Percentiles rank a stretch among this genome's conserved stretches.
phyloP scores from a whole-genome alignment of 2,888 invertebrate species.

The Epsilonema sp. region DNA sequence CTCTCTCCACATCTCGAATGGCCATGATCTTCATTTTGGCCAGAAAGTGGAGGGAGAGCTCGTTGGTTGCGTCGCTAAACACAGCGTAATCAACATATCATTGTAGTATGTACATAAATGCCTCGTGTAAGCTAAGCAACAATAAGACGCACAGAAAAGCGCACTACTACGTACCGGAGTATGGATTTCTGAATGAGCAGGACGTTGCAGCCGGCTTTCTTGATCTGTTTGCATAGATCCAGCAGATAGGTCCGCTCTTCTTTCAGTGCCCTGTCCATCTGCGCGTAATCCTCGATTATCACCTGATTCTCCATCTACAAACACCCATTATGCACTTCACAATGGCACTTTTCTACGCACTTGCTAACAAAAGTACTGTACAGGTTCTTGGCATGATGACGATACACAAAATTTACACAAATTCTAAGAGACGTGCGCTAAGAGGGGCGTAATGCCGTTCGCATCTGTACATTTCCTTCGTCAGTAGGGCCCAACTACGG shows the following conservation, averaged over 20 bases:
- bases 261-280: slow-evolving; percentile 92
- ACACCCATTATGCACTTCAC: slow-evolving; percentile 3
- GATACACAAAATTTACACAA: no score
- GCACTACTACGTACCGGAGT: slow-evolving; percentile 49
- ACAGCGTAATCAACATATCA: no score
- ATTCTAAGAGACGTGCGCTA: no score
- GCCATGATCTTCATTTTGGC: slow-evolving; percentile 98
- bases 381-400: no score
- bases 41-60: slow-evolving; percentile 86
- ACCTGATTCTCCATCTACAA: slow-evolving; percentile 70
- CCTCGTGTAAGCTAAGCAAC: background rate
- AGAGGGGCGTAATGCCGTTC: no score
- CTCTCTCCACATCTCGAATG: slow-evolving; percentile 87
- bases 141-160: slow-evolving; percentile 1
- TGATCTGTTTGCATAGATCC: slow-evolving; percentile 94
- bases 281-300: slow-evolving; percentile 91
- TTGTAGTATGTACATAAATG: background rate
- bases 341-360: no score
- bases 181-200: slow-evolving; percentile 69
- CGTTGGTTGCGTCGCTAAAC: slow-evolving; percentile 80
- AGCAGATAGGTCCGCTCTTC: slow-evolving; percentile 93
- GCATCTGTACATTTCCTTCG: no score
- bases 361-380: no score
- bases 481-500: no score
- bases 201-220: slow-evolving; percentile 93